Evolutionary conservation across 2,113 vertebrate genomes (phyloP).

Genomic region (Shinisaurus crocodilurus): DNA sequence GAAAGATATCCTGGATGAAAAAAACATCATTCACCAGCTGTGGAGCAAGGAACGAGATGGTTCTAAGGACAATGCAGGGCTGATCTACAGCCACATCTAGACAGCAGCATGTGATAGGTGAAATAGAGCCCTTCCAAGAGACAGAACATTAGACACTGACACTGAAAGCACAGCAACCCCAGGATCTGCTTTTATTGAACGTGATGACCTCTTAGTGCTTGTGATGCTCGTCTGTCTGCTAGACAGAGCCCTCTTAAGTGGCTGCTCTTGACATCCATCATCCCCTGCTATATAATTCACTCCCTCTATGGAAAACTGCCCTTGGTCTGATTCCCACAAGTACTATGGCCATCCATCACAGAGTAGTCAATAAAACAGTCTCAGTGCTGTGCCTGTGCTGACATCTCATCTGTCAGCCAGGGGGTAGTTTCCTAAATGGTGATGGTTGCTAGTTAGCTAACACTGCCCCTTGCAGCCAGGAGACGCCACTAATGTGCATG

Average conservation of each 20-base stretch:
- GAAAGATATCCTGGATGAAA: fast-evolving
- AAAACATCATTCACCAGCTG: neutral
- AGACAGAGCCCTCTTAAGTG: constrained; percentile 23
- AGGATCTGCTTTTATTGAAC: neutral
- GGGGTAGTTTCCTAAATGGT: constrained; percentile 1
- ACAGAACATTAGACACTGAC: neutral
- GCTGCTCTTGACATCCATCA: constrained; percentile 30
- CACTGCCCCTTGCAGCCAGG: neutral
- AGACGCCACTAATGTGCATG: fast-evolving
- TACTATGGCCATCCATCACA: neutral
- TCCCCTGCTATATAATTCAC: constrained; percentile 44
- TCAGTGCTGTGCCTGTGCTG: fast-evolving
- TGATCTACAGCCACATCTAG: neutral
- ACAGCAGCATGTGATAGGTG: fast-evolving
- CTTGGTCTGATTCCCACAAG: constrained; percentile 4
- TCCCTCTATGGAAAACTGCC: constrained; percentile 39
- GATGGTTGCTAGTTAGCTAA: neutral
- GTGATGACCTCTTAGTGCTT: neutral
- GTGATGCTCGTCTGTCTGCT: neutral
- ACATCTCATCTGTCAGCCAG: neutral
- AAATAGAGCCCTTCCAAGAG: neutral
- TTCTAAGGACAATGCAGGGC: neutral
- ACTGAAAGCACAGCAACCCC: fast-evolving
- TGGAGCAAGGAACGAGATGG: neutral
- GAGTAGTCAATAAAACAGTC: fast-evolving